Evolutionary conservation across 2,797 vertebrate species (phyloP).

Genomic region (Enteromius thamalakanensis): DNA sequence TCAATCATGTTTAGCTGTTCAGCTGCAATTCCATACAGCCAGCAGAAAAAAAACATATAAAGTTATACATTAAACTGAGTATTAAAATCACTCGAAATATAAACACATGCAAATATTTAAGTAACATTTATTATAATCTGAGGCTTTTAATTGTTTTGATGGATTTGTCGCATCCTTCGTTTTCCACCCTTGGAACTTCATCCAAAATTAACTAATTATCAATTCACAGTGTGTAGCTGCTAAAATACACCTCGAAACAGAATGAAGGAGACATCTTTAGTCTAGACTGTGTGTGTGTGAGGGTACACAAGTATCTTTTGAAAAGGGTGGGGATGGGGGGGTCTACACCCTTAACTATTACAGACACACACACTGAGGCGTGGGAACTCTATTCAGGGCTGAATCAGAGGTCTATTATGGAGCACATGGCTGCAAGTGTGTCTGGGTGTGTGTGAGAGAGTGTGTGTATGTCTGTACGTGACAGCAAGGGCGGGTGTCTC

Average conservation of each 20-base stretch:
- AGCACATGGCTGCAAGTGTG: constrained; percentile 77
- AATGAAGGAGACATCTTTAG: constrained; percentile 53
- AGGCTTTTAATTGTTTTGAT: not conserved
- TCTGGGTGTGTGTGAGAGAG: constrained; percentile 65
- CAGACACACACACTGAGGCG: constrained; percentile 70
- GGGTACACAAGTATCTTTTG: constrained; percentile 45
- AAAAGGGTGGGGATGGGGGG: constrained; percentile 60
- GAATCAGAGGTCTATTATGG: constrained; percentile 76
- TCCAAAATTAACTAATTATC: constrained; percentile 26
- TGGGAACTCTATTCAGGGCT: constrained; percentile 81
- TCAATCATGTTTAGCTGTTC: not conserved
- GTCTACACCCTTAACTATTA: constrained; percentile 75
- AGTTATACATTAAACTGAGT: not conserved
- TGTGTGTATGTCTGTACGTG: constrained; percentile 59
- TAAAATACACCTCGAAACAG: constrained; percentile 41
- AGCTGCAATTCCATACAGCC: not conserved
- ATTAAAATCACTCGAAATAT: not conserved
- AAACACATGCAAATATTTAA: not conserved
- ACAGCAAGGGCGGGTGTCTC: constrained; percentile 61
- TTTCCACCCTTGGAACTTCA: not conserved
- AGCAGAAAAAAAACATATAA: not conserved
- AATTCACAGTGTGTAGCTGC: constrained; percentile 35
- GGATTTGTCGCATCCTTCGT: not conserved
- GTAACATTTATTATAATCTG: not conserved
- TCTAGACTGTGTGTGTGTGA: constrained; percentile 61